Evolutionary conservation across 2,797 vertebrate genomes (phyloP), one percentile per base, ranked within the genome.

Genomic region (Sebastes jordani): DNA sequence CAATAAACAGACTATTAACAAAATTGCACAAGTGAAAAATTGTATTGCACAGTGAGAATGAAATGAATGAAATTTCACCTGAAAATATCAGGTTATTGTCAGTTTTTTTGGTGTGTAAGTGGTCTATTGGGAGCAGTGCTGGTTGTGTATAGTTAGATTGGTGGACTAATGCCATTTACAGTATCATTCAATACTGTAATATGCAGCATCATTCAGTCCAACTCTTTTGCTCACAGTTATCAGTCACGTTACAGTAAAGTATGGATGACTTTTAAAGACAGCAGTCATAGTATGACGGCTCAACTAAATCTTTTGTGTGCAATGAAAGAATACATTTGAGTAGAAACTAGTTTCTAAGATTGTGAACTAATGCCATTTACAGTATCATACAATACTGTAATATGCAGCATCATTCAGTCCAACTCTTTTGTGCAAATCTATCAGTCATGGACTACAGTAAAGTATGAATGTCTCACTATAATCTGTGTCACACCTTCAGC

Each of bases 401-500:
- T 22, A 18, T 46, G 30, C 2, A 27, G 10, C 4, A 22, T 46
- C 0, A 54, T 30, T 22, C 8, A 16, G 8, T 34, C 7, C 30
- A 34, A 16, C 38, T 60, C 6, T 30, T 54, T 18, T 22, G 66
- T 55, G 11, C 22, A n/a, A 18, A 69, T 55, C 38, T 22, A 80
- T 60, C 22, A 75, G 71, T 62, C 56, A 78, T 32, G 32, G 38
- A 70, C 56, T 68, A 29, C 29, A 78, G 42, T 32, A 34, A 58
- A 79, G 36, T 29, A 64, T 64, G 84, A 73, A 61, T 80, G 25
- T 59, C 65, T 83, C 80, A 71, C 34, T 65, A 49, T 61, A 74
- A 76, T 76, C 74, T 63, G 74, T 76, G 77, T 89, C 84, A 85
- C 65, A 87, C 72, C 73, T 88, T 76, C 20, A 73, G 74, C 6